Conservation (phyloP, 2,113 vertebrate species). For the Rhynchomys soricoides region DNA sequence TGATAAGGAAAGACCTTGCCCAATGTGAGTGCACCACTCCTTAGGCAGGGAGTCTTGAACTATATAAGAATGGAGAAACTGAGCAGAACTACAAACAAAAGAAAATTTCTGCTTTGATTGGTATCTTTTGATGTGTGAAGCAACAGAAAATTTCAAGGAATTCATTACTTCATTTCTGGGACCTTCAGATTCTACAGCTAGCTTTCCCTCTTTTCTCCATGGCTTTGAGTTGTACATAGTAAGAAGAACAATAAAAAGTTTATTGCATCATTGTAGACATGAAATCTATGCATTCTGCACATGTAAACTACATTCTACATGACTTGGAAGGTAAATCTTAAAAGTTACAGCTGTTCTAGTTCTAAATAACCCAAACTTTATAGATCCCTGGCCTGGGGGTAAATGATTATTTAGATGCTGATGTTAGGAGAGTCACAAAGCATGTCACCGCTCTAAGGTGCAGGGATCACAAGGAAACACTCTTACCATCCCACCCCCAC, state of each 20-base stretch:
- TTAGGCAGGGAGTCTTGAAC: background rate
- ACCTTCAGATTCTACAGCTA: background rate
- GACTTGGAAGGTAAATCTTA: background rate
- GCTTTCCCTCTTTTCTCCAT: background rate
- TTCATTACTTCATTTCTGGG: background rate
- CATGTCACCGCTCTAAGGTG: background rate
- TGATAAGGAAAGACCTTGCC: background rate
- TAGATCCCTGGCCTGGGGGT: background rate
- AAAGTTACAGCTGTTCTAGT: background rate
- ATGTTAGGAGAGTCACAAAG: background rate
- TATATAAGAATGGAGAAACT: background rate
- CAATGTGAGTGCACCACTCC: background rate
- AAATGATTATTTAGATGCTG: background rate
- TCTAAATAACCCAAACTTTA: slow-evolving; percentile 4
- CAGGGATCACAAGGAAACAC: background rate
- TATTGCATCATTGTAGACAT: background rate
- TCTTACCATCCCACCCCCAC: background rate
- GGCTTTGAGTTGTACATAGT: background rate
- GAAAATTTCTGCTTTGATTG: background rate
- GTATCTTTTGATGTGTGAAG: background rate
- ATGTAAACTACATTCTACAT: background rate
- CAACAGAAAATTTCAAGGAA: background rate
- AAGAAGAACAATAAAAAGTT: background rate
- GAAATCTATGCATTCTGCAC: background rate
- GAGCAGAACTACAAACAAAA: background rate